Conservation (phyloP, 2,113 vertebrate genomes). For the Rostratula benghalensis region DNA sequence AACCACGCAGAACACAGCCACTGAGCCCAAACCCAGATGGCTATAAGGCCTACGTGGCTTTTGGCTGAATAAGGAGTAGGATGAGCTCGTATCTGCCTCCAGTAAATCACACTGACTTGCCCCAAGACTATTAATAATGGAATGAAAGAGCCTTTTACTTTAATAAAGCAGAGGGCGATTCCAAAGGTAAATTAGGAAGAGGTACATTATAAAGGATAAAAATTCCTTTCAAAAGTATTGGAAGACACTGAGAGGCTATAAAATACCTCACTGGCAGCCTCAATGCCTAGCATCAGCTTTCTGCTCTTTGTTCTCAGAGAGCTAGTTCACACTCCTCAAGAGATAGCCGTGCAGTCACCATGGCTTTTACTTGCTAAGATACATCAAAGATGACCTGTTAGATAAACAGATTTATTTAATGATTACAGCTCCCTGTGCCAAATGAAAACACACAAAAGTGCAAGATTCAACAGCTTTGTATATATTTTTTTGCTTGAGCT, state of each 20-base stretch:
- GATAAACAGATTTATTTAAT: slow-evolving; percentile 34
- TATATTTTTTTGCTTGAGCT: slow-evolving; percentile 30
- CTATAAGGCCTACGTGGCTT: background rate
- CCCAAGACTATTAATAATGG: background rate
- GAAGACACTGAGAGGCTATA: slow-evolving; percentile 17
- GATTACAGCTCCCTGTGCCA: slow-evolving; percentile 9
- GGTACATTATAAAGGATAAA: background rate
- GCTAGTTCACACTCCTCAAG: background rate
- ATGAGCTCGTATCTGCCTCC: slow-evolving; percentile 34
- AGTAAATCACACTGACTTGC: slow-evolving; percentile 1
- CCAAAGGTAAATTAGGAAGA: slow-evolving; percentile 36
- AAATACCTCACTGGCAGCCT: slow-evolving; percentile 11
- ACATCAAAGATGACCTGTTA: background rate
- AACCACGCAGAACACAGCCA: background rate
- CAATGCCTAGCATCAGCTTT: background rate
- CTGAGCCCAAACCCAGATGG: background rate
- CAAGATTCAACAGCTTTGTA: slow-evolving; percentile 27
- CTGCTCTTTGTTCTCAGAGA: slow-evolving; percentile 29
- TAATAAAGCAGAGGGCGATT: background rate
- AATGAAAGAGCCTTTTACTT: slow-evolving; percentile 8
- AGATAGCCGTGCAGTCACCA: background rate
- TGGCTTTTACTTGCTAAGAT: background rate
- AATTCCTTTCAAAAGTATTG: slow-evolving; percentile 19
- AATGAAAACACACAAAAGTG: slow-evolving; percentile 35
- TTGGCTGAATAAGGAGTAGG: background rate